A percentile compares a stretch with the other conserved stretches of the same genome.
Evolutionary conservation across 2,797 vertebrate species (phyloP).

Genomic region (Paratrypauchen microcephalus): DNA sequence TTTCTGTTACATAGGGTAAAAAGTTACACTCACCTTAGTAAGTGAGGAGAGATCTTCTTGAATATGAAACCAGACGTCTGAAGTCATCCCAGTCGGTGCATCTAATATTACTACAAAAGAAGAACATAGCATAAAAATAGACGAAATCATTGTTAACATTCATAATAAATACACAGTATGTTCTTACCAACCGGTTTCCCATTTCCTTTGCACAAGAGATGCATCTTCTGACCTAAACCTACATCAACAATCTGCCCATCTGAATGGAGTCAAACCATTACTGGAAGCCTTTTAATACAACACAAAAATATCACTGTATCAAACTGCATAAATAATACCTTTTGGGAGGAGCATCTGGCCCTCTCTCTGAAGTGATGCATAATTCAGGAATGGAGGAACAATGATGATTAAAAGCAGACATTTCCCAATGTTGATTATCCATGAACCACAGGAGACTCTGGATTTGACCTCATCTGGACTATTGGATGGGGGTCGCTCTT

Average conservation of each 20-base stretch:
- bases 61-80: constrained; percentile 79
- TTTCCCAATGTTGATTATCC: constrained; percentile 70
- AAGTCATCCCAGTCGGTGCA: constrained; percentile 81
- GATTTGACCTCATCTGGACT: constrained; percentile 20
- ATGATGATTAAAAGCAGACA: constrained; percentile 75
- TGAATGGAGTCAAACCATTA: constrained; percentile 35
- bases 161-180: constrained; percentile 10
- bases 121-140: not conserved
- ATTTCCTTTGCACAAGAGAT: constrained; percentile 79
- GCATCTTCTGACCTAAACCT: constrained; percentile 80
- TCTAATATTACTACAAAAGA: constrained; percentile 76
- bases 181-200: constrained; percentile 78
- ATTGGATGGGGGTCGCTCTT: constrained; percentile 16
- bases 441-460: constrained; percentile 55
- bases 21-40: constrained; percentile 68
- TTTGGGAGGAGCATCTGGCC: constrained; percentile 73
- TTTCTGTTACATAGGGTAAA: not conserved
- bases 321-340: constrained; percentile 56
- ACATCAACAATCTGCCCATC: constrained; percentile 78
- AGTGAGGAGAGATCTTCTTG: constrained; percentile 76
- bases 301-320: constrained; percentile 12
- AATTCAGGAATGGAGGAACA: constrained; percentile 83
- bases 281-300: not conserved
- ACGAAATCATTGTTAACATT: not conserved
- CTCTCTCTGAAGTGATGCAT: constrained; percentile 83